These are phyloP conservation scores for Drosophila busckii DNA, from an alignment of 1,140 invertebrate genomes.

Conservation along the genomic window DNA sequence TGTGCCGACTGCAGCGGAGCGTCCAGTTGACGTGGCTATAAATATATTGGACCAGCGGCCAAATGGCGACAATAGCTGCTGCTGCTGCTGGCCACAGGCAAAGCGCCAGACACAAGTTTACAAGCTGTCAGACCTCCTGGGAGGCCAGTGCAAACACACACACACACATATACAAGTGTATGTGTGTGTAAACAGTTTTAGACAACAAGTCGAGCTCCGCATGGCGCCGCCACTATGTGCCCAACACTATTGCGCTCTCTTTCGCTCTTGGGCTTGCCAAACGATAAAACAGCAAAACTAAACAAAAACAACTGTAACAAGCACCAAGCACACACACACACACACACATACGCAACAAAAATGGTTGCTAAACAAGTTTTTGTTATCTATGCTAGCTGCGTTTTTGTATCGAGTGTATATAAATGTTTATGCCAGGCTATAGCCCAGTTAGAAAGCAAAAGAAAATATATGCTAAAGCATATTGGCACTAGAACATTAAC, in stretches of 20 bases:
- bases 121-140: conserved; percentile 48
- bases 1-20: conserved; percentile 11
- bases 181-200: conserved; percentile 42
- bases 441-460: background rate
- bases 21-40: conserved; percentile 51
- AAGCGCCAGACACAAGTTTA: conserved; percentile 34
- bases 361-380: conserved; percentile 70
- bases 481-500: too few species aligned
- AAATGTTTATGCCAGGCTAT: conserved; percentile 40
- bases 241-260: conserved; percentile 1
- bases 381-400: conserved; percentile 51
- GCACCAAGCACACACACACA: conserved; percentile 1
- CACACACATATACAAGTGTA: conserved; percentile 4
- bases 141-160: background rate
- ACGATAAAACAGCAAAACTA: conserved; percentile 41
- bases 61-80: conserved; percentile 43
- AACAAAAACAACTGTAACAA: conserved; percentile 34
- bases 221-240: conserved; percentile 32
- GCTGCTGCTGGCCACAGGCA: conserved; percentile 30
- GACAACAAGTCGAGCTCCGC: conserved; percentile 37
- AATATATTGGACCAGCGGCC: conserved; percentile 43
- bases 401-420: conserved; percentile 72
- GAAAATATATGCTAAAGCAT: too few species aligned
- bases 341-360: conserved; percentile 28
- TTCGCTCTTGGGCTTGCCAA: too few species aligned